phyloP scores from a whole-genome alignment of 2,888 invertebrate species.

The Lissocephala sabroskyi region DNA sequence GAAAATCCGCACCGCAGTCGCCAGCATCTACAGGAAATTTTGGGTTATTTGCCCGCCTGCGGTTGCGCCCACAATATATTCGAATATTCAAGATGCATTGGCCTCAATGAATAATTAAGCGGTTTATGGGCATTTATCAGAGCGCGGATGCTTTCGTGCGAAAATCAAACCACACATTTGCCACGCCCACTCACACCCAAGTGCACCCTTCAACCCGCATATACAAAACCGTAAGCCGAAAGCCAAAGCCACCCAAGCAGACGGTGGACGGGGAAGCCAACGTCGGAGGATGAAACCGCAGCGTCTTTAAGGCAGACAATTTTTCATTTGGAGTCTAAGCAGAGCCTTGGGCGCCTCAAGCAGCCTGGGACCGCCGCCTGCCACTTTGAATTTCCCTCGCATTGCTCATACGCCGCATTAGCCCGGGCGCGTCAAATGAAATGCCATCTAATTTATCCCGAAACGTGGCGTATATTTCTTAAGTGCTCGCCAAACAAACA shows the following conservation, averaged over 20 bases:
- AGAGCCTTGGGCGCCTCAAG: too few species aligned
- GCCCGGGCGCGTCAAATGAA: conserved; percentile 30
- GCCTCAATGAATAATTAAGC: conserved; percentile 60
- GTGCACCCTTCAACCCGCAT: neutral
- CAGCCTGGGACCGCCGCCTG: too few species aligned
- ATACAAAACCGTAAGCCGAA: too few species aligned
- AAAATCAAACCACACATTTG: conserved; percentile 29
- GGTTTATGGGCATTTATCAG: conserved; percentile 46
- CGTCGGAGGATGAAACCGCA: conserved; percentile 26
- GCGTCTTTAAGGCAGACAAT: too few species aligned
- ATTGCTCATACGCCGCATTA: conserved; percentile 46
- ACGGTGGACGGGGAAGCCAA: too few species aligned
- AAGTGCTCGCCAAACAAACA: conserved; percentile 32
- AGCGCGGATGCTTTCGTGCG: conserved; percentile 15
- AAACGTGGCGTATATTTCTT: conserved; percentile 39
- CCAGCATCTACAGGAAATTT: conserved; percentile 33
- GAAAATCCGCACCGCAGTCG: conserved; percentile 5
- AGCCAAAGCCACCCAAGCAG: too few species aligned
- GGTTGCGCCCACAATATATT: too few species aligned
- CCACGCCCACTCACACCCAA: conserved; percentile 9
- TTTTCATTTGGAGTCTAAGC: conserved; percentile 23
- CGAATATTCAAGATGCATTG: conserved; percentile 39
- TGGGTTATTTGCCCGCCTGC: conserved; percentile 49
- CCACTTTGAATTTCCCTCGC: conserved; percentile 19
- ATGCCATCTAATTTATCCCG: conserved; percentile 56